Base-by-base conservation (phyloP, 64 coral and sea anemone species). In the Astreopora myriophthalma region DNA sequence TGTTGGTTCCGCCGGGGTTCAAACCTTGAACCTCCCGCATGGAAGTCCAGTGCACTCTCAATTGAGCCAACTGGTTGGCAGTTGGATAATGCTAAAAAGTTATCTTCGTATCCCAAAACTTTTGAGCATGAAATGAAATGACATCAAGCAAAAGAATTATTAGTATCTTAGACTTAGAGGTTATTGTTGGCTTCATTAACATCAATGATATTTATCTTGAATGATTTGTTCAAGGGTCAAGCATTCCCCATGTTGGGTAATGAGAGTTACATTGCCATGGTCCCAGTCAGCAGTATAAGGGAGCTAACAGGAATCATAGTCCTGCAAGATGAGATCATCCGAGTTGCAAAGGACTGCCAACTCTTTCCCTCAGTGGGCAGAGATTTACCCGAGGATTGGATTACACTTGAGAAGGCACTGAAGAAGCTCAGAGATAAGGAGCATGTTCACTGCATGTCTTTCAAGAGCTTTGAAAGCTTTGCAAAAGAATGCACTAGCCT, bases 331-430 rank as follows among this genome's bases (percentile, higher is more conserved):
- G 97, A 95, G 75, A 93, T 99, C 22, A 74, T 87, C 5, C 86
- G 91, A 39, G 66, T 90, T 20, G 90, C 97, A 20, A 51, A 87
- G 67, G 67, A 93, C 33, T 33, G 48, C 3, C 57, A 90, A 9
- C 90, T 99, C 17, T 95, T 95, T 31, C 97, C 94, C 19, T 68
- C 17, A 19, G 82, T 99, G 34, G 90, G 94, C 25, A 79, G 29
- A 57, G 80, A 81, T 60, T 75, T 98, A 8, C 96, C 97, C 31
- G 61, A 87, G 69, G 71, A 89, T 31, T 99, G 94, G 97, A 71
- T 99, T 2, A 90, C 74, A 24, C 42, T 99, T 51, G 87, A 90
- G 26, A 44, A 88, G 76, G 69, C 29, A 30, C 75, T 99, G 30
- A 91, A 75, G 37, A 24, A 32, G 19, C 73, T 79, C 55, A 62